Percentiles rank a stretch among this genome's conserved stretches.
phyloP scores from a whole-genome alignment of 2,113 vertebrate species.

The Odobenus rosmarus region DNA sequence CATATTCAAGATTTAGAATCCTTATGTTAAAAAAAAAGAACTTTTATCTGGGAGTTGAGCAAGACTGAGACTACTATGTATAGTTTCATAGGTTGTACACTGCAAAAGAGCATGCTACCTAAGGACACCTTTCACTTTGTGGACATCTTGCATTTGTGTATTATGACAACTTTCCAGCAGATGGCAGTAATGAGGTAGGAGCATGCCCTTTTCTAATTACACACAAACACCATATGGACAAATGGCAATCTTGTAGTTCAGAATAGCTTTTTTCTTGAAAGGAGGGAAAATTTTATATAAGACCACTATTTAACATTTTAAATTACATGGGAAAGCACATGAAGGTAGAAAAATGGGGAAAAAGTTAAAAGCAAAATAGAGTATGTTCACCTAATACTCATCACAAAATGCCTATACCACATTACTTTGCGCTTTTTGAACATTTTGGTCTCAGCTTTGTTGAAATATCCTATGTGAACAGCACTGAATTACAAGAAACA shows the following conservation, averaged over 20 bases:
- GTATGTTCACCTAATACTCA: background rate
- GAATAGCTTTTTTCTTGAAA: background rate
- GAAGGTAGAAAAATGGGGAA: background rate
- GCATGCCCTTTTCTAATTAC: background rate
- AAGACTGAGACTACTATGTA: background rate
- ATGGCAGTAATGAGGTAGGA: constrained; percentile 39
- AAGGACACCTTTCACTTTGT: background rate
- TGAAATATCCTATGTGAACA: background rate
- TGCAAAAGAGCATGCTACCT: no score
- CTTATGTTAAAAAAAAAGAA: background rate
- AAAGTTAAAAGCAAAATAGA: background rate
- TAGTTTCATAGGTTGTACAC: background rate
- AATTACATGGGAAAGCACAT: background rate
- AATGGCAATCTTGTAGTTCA: background rate
- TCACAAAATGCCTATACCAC: background rate
- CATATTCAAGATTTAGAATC: constrained; percentile 39
- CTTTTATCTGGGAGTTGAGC: constrained; percentile 5
- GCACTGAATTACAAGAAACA: background rate
- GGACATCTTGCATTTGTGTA: background rate
- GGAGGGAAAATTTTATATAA: constrained; percentile 5
- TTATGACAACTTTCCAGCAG: constrained; percentile 43
- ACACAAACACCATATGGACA: background rate
- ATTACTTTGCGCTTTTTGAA: background rate
- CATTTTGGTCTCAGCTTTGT: background rate
- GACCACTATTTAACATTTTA: constrained; percentile 38